Evolutionary conservation across 2,797 vertebrate genomes (phyloP), one percentile per base, ranked within the genome.

Genomic region (Myotis pilosus): DNA sequence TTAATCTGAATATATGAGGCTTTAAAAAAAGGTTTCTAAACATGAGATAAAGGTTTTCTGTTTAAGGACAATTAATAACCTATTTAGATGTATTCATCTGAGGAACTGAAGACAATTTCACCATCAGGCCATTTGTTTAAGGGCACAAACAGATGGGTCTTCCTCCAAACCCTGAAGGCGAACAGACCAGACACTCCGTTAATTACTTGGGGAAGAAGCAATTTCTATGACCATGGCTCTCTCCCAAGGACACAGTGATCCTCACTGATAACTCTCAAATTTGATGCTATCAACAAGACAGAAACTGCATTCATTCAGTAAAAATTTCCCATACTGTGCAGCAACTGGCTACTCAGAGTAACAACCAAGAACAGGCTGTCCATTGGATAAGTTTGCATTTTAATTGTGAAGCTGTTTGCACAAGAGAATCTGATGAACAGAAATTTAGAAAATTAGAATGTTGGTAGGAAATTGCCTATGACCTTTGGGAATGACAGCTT

Each of bases 11-110:
- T 44, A 53, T 60, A 74, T 62, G 91, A 81, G 82, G 38, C 13
- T 79, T 87, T 6, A 44, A 71, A 64, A 86, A 92, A 89, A 55
- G n/a, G 38, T 53, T 19, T 82, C 44, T 79, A 76, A 78, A 89
- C 38, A 13, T 28, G 69, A 94, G 57, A 90, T 83, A 89, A 84
- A 90, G 57, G 74, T 94, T 92, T 95, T 94, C 89, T 91, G n/a
- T 95, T 87, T 92, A 96, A 90, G 83, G 79, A 76, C 94, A 92
- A 80, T 94, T 94, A 96, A 89, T 95, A 95, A 75, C 90, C 82
- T 89, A 74, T 81, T 91, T 79, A 41, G 79, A 92, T 90, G 33
- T 94, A 93, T 94, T 87, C 89, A 89, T 83, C 69, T 76, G 78
- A 95, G 75, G 82, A 96, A 81, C 33, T 78, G 74, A 86, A 93